Evolutionary conservation across 2,797 vertebrate species (phyloP), one percentile per base, ranked within the genome.

Genomic region (Enteromius treurensis): DNA sequence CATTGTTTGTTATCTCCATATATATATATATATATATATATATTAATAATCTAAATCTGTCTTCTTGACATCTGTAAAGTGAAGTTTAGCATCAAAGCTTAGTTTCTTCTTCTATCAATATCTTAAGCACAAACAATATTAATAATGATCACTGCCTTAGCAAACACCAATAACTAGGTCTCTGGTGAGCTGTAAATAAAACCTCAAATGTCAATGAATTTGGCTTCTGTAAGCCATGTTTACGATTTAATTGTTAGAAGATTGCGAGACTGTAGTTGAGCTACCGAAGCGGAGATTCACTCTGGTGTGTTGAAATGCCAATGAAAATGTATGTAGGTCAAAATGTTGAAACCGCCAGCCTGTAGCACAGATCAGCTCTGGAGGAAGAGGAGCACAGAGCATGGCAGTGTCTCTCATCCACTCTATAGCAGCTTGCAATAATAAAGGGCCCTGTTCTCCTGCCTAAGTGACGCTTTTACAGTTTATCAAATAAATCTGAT

Each of bases 401-500:
- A 19, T n/a, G 78, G 45, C 51, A 78, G 68, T 65, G 53, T 75
- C 80, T 85, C 77, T 49, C 53, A 64, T 86, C 77, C 88, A 79
- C 86, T 91, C 88, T 79, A 88, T 89, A 60, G 70, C 87, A 85
- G 89, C 90, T 85, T 81, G 79, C 91, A 90, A 91, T 92, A 94
- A 93, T 90, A 93, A 92, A 89, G 86, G 85, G 85, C 89, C 85
- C 88, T 85, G 81, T 88, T 92, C 93, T 60, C 32, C 55, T 64
- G 81, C 73, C 92, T 92, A 90, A 87, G 92, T 40, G 68, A 88
- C 86, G 84, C 91, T 92, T 95, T 95, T 93, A 94, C 92, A 92
- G 93, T 95, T 93, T 91, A 95, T 95, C 93, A 93, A 93, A 93
- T 94, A 94, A 94, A 94, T 93, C 90, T 89, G 92, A 92, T 91